These are phyloP conservation scores for Aquatica leii DNA, from an alignment of 2,888 invertebrate genomes.

Conservation along the genomic window DNA sequence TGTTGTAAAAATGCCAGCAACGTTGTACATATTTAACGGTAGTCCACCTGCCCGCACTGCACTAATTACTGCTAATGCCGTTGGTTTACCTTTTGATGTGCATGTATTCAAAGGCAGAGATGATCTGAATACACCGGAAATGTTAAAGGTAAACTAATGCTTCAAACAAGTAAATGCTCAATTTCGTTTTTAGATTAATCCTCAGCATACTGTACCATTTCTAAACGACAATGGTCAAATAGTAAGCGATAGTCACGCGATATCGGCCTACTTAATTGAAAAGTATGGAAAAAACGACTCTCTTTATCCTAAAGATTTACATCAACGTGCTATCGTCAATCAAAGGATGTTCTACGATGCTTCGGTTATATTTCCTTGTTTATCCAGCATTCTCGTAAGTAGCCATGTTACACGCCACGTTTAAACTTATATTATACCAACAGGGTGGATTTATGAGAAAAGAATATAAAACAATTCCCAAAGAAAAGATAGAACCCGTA, in stretches of 20 bases:
- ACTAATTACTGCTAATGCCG: constrained; percentile 18
- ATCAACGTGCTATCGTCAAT: constrained; percentile 63
- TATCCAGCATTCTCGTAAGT: constrained; percentile 62
- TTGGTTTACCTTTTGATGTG: constrained; percentile 2
- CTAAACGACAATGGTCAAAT: constrained; percentile 64
- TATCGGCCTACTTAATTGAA: constrained; percentile 66
- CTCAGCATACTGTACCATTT: constrained; percentile 70
- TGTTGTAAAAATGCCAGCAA: constrained; percentile 13
- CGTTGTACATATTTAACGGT: constrained; percentile 13
- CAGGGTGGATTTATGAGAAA: constrained; percentile 30
- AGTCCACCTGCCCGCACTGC: constrained; percentile 20
- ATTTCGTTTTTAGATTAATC: constrained; percentile 66
- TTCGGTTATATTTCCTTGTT: constrained; percentile 62
- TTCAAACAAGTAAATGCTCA: constrained; percentile 48
- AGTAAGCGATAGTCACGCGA: constrained; percentile 71
- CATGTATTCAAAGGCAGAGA: background rate
- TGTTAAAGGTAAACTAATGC: constrained; percentile 13
- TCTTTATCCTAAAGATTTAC: constrained; percentile 66
- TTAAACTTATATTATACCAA: no score
- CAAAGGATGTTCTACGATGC: constrained; percentile 65
- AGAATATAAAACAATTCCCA: constrained; percentile 54
- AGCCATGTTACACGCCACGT: no score
- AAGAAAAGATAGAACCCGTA: constrained; percentile 58
- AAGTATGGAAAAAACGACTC: constrained; percentile 65
- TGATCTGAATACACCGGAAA: background rate